Conservation (phyloP, 30 jellyfish, hydroid and myxozoan genomes). For the Chrysaora quinquecirrha region DNA sequence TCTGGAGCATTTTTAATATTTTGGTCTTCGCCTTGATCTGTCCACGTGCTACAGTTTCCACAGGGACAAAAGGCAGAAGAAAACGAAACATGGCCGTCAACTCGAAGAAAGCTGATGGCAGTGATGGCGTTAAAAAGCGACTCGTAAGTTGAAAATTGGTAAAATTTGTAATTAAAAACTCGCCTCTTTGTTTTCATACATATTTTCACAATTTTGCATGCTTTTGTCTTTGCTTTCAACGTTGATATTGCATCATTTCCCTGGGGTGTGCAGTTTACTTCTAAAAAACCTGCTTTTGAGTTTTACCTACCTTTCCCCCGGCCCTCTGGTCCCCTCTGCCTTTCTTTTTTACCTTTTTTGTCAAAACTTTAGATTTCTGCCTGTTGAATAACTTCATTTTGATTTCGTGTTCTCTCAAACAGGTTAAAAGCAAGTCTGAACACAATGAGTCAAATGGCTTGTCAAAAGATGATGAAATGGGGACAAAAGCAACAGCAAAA, state of each 20-base stretch:
- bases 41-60: neutral
- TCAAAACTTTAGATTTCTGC: too few species aligned
- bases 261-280: too few species aligned
- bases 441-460: neutral
- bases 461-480: neutral
- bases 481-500: neutral
- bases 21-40: too few species aligned
- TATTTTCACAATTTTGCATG: neutral
- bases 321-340: too few species aligned
- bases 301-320: too few species aligned
- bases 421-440: neutral
- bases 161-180: neutral
- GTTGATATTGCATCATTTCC: too few species aligned
- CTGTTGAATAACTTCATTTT: too few species aligned
- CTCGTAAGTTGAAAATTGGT: conserved; percentile 1
- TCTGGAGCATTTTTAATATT: too few species aligned
- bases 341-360: too few species aligned
- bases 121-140: conserved; percentile 9
- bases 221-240: neutral
- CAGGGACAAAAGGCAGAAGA: too few species aligned
- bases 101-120: neutral
- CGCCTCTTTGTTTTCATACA: neutral
- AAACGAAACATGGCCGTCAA: neutral
- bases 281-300: too few species aligned
- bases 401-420: neutral